phyloP scores from a whole-genome alignment of 2,113 vertebrate species.

The Tylochromis polylepis region DNA sequence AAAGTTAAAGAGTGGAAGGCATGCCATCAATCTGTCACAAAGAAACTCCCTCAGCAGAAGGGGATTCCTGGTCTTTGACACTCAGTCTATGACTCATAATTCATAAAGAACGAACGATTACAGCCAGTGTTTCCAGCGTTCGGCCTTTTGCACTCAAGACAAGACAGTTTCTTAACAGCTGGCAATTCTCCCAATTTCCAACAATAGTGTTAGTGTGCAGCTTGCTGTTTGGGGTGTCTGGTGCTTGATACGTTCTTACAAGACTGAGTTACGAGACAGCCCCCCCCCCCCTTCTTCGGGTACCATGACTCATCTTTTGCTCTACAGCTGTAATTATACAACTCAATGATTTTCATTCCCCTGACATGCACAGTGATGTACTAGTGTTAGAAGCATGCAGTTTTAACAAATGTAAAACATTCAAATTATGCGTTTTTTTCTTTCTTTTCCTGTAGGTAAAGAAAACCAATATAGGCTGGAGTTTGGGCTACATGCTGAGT shows the following conservation, averaged over 20 bases:
- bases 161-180: not conserved
- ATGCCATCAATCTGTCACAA: constrained; percentile 28
- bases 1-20: not conserved
- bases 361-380: not conserved
- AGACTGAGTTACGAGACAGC: not conserved
- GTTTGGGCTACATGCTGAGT: constrained; percentile 91
- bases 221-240: not conserved
- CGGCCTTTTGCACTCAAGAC: not conserved
- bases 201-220: constrained; percentile 39
- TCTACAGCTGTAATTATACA: not conserved
- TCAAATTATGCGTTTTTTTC: not conserved
- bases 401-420: not conserved
- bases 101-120: not conserved
- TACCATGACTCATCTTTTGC: constrained; percentile 26
- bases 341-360: not conserved
- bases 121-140: not conserved
- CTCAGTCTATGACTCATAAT: not conserved
- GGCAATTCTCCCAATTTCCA: not conserved
- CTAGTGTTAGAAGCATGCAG: not conserved
- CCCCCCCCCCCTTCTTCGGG: not conserved
- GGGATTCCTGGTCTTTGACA: constrained; percentile 16
- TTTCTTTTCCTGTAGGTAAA: constrained; percentile 75
- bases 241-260: not conserved
- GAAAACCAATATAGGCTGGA: constrained; percentile 88
- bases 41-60: constrained; percentile 20